These are phyloP conservation scores for Gortyna flavago DNA, from an alignment of 2,888 invertebrate species.

Conservation along the genomic window DNA sequence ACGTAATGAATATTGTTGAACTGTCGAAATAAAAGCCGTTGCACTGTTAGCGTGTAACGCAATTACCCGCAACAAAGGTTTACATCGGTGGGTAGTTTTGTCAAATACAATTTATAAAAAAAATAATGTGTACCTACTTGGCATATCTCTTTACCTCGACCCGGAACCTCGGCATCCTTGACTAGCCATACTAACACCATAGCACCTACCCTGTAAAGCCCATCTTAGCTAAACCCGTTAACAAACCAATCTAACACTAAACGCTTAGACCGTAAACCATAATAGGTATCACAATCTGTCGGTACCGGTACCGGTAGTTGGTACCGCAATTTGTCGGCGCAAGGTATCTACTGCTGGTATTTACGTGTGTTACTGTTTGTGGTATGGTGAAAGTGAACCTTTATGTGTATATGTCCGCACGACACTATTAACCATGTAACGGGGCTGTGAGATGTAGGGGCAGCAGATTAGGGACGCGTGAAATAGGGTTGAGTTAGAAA, in stretches of 20 bases:
- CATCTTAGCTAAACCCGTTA: slow-evolving; percentile 10
- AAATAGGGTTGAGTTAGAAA: background rate
- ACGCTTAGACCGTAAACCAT: slow-evolving; percentile 51
- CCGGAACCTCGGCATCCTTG: too few species aligned
- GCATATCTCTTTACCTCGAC: background rate
- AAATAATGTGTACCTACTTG: background rate
- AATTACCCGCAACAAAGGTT: background rate
- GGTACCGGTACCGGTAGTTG: slow-evolving; percentile 29
- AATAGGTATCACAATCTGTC: slow-evolving; percentile 43
- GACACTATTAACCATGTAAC: slow-evolving; percentile 79
- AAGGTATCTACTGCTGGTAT: slow-evolving; percentile 62
- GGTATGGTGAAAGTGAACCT: slow-evolving; percentile 81
- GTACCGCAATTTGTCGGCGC: slow-evolving; percentile 50
- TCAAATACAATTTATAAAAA: background rate
- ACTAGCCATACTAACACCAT: background rate
- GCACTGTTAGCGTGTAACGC: background rate
- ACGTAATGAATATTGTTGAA: background rate
- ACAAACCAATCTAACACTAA: slow-evolving; percentile 50
- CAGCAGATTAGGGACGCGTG: slow-evolving; percentile 57
- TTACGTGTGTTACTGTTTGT: slow-evolving; percentile 69
- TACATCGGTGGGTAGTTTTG: background rate
- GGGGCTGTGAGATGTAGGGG: slow-evolving; percentile 73
- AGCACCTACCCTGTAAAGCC: background rate
- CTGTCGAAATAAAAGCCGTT: background rate
- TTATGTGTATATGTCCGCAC: slow-evolving; percentile 74